Percentiles rank a stretch among this genome's conserved stretches.
These are phyloP conservation scores for Tamias sibiricus DNA, from an alignment of 2,113 vertebrate genomes.

Conservation along the genomic window DNA sequence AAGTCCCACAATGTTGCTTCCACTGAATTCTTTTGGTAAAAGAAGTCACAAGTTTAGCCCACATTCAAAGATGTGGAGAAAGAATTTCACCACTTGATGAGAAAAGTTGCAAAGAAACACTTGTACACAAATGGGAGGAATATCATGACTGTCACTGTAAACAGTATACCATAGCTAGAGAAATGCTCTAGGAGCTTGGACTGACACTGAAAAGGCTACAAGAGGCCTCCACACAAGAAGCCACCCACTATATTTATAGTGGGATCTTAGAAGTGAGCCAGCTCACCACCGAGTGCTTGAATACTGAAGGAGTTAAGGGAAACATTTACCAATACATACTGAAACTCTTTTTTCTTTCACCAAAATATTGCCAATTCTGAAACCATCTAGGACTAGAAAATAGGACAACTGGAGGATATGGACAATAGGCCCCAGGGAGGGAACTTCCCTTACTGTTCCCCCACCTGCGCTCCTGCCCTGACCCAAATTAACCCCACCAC, in stretches of 20 bases:
- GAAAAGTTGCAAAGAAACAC: slow-evolving; percentile 17
- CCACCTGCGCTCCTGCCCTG: too few relatives aligned
- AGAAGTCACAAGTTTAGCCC: neutral
- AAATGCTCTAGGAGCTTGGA: neutral
- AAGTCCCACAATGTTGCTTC: neutral
- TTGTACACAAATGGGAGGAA: neutral
- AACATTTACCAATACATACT: neutral
- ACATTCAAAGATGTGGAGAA: slow-evolving; percentile 22
- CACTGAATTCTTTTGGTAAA: neutral
- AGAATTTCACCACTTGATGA: neutral
- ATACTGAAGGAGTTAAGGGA: neutral
- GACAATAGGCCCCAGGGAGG: too few relatives aligned
- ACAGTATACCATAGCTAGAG: neutral
- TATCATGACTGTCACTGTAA: neutral
- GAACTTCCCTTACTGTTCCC: too few relatives aligned
- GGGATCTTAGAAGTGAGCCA: neutral
- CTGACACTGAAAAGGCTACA: neutral
- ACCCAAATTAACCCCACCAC: too few relatives aligned
- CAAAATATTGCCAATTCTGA: slow-evolving; percentile 20
- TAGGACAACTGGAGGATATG: neutral
- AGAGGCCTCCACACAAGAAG: neutral
- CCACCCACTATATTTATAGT: neutral
- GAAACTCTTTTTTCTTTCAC: slow-evolving; percentile 3
- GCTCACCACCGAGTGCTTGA: neutral
- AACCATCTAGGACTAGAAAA: slow-evolving; percentile 1